A percentile compares a stretch with the other conserved stretches of the same genome.
phyloP scores from a whole-genome alignment of 2,797 vertebrate genomes.

The Odontamblyopus lacepedii region DNA sequence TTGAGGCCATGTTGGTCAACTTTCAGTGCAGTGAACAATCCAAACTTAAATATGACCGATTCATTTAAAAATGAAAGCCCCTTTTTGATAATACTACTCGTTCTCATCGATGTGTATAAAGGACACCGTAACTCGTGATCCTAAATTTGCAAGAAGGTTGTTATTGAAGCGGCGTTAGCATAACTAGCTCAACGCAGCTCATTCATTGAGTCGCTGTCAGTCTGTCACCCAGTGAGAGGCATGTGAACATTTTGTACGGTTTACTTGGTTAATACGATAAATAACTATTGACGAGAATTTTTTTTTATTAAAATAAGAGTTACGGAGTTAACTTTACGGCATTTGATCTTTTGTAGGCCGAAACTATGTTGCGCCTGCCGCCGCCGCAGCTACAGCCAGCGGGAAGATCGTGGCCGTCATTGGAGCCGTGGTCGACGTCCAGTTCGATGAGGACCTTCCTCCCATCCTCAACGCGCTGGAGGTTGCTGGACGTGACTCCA shows the following conservation, averaged over 20 bases:
- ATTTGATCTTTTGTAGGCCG: conserved; percentile 69
- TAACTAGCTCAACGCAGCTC: conserved; percentile 13
- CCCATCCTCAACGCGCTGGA: conserved; percentile 91
- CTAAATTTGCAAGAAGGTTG: not conserved
- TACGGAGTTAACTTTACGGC: no score
- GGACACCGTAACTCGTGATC: not conserved
- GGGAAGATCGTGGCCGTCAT: conserved; percentile 90
- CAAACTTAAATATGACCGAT: not conserved
- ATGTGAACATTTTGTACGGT: not conserved
- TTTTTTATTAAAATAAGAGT: not conserved
- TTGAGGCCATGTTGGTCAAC: conserved; percentile 51
- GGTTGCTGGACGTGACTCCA: conserved; percentile 83
- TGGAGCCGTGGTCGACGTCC: conserved; percentile 90
- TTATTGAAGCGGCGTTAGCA: conserved; percentile 24
- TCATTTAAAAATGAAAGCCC: not conserved
- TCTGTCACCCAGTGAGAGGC: not conserved
- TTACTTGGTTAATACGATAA: not conserved
- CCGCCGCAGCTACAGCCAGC: conserved; percentile 41
- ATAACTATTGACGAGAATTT: not conserved
- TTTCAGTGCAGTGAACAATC: conserved; percentile 32
- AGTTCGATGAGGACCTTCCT: conserved; percentile 89
- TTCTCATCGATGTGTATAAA: not conserved
- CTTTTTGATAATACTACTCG: not conserved
- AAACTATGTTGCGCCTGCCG: conserved; percentile 82
- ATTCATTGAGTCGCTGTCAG: conserved; percentile 35